Conservation (phyloP, 2,113 vertebrate species). For the Xenopus tropicalis region DNA sequence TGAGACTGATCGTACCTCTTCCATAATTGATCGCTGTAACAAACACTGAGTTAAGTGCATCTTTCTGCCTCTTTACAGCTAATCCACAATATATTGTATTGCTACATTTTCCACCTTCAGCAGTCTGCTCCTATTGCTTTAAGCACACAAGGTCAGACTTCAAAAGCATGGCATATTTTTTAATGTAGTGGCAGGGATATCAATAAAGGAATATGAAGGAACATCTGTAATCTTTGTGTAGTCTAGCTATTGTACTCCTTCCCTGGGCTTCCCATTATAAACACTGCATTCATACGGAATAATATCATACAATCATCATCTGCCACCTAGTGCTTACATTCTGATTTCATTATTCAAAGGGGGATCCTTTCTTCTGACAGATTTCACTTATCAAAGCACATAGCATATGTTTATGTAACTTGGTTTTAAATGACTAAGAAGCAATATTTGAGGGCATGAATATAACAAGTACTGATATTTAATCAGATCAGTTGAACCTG, state of each 20-base stretch:
- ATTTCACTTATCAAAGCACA: too few species aligned
- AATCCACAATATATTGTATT: not conserved
- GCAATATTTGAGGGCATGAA: too few species aligned
- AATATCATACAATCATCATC: constrained; percentile 17
- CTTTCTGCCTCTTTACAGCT: not conserved
- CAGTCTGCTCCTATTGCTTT: too few species aligned
- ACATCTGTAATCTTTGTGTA: too few species aligned
- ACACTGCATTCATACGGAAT: not conserved
- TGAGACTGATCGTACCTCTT: not conserved
- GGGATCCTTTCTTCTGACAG: not conserved
- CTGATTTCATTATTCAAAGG: not conserved
- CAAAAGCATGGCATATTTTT: not conserved
- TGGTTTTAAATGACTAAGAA: too few species aligned
- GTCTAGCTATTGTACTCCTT: not conserved
- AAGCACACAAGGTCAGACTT: too few species aligned
- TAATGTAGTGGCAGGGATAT: not conserved
- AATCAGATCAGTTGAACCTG: too few species aligned
- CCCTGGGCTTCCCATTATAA: not conserved
- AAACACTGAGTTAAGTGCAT: not conserved
- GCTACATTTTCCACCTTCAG: not conserved
- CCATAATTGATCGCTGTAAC: not conserved
- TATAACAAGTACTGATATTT: too few species aligned
- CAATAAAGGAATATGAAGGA: too few species aligned
- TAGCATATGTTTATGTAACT: too few species aligned
- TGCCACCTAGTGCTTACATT: constrained; percentile 30